Evolutionary conservation across 2,888 invertebrate genomes (phyloP).

Genomic region (Diaphora mendica): DNA sequence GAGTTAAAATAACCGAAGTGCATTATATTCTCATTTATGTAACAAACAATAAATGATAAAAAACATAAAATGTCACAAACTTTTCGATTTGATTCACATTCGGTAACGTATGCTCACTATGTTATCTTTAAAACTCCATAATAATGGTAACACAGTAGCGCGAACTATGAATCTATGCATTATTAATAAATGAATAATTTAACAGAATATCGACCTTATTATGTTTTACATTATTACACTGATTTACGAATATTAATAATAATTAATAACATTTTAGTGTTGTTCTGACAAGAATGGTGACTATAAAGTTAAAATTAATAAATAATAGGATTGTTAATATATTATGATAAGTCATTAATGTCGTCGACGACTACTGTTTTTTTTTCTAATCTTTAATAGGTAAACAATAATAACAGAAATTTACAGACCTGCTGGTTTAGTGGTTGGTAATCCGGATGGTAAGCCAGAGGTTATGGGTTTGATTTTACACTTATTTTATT

Average conservation of each 20-base stretch:
- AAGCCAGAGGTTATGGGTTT: neutral
- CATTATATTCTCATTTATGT: too few relatives aligned
- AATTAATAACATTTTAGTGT: constrained; percentile 42
- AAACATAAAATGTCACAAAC: neutral
- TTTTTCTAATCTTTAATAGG: constrained; percentile 13
- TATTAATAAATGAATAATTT: constrained; percentile 63
- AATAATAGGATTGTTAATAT: constrained; percentile 32
- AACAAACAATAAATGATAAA: too few relatives aligned
- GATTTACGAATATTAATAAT: constrained; percentile 54
- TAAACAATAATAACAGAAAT: constrained; percentile 1
- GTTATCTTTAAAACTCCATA: constrained; percentile 42
- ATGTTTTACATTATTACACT: constrained; percentile 50
- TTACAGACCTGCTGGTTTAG: neutral
- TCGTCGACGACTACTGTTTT: constrained; percentile 19
- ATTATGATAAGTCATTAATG: constrained; percentile 24
- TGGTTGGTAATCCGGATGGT: neutral
- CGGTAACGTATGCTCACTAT: constrained; percentile 35
- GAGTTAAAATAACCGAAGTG: too few relatives aligned
- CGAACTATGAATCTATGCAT: constrained; percentile 60
- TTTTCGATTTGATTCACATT: neutral
- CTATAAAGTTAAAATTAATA: constrained; percentile 40
- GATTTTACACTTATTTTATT: neutral
- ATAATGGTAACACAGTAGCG: constrained; percentile 66
- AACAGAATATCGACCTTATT: constrained; percentile 61
- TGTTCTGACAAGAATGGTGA: constrained; percentile 41